Evolutionary conservation across 2,113 vertebrate genomes (phyloP).

Genomic region (Poeciliopsis prolifica): DNA sequence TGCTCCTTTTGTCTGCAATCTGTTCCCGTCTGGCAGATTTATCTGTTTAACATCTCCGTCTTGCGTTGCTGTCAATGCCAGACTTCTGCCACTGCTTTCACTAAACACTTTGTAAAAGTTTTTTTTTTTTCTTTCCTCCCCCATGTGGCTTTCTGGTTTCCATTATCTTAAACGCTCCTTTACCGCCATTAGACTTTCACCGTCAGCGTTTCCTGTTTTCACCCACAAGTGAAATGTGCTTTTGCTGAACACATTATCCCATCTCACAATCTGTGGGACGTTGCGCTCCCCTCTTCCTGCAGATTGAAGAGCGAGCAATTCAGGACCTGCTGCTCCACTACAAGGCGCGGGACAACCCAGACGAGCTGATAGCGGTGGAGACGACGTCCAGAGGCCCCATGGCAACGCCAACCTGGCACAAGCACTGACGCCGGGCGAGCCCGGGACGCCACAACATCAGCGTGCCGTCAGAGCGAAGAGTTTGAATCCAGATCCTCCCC

Average conservation of each 20-base stretch:
- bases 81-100: constrained; percentile 46
- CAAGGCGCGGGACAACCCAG: constrained; percentile 88
- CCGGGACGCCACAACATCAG: constrained; percentile 10
- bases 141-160: constrained; percentile 37
- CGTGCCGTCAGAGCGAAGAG: not conserved
- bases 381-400: constrained; percentile 89
- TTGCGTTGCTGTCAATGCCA: constrained; percentile 24
- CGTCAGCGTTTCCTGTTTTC: constrained; percentile 46
- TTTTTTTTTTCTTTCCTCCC: no score
- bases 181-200: constrained; percentile 32
- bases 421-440: constrained; percentile 78
- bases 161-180: constrained; percentile 39
- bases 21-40: not conserved
- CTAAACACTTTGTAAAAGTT: not conserved
- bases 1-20: not conserved
- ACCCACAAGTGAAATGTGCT: constrained; percentile 7
- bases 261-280: not conserved
- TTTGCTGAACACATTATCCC: constrained; percentile 16
- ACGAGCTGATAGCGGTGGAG: constrained; percentile 94
- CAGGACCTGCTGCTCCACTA: constrained; percentile 92
- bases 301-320: constrained; percentile 96
- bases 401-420: constrained; percentile 93
- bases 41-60: constrained; percentile 17
- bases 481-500: constrained; percentile 2
- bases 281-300: not conserved